Base-by-base conservation (phyloP, 1,140 invertebrate genomes). In the Copidosoma floridanum region DNA sequence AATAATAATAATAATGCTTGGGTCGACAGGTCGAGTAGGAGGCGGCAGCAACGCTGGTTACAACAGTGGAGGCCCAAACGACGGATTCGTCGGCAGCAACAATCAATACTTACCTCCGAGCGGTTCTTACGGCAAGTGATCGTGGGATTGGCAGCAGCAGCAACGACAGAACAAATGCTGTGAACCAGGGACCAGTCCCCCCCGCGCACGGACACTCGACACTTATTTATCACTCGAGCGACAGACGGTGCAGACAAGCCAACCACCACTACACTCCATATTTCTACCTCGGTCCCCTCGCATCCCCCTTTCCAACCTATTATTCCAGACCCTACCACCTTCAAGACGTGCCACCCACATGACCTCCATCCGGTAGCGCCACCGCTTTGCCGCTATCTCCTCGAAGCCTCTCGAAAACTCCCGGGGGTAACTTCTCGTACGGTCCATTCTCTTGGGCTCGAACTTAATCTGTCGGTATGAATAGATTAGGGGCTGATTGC, bases 31-130 rank as follows among this genome's bases (percentile, higher is more conserved):
- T n/a, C 44, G 4, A 21, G 8, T 47, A 24, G 23, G 10, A 35
- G 29, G 29, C 29, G 8, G 60, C 51, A 38, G 8, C 23, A 2
- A 5, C 44, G 44, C 18, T 8, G 23, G 10, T 11, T 4, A 21
- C 10, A 67, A 65, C 18, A 57, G 53, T 54, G 71, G 74, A 44
- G 52, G 70, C 23, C 27, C 14, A 52, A 29, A 20, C 24, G 63
- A 55, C 11, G 47, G 56, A 50, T 72, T 61, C 37, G 68, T 67
- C 58, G 53, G 66, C 50, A 63, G 65, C 32, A 63, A 61, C 60
- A 78, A 79, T 76, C 77, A 78, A 74, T 79, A 78, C 65, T 65
- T 77, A 63, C 75, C 76, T 50, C 72, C 77, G 8, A 69, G 66
- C 46, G 52, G 58, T 54, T 65, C 56, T 70, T 77, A 73, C 63